These are phyloP conservation scores for Phalacrocorax pelagicus DNA, from an alignment of 2,113 vertebrate species.

Conservation along the genomic window DNA sequence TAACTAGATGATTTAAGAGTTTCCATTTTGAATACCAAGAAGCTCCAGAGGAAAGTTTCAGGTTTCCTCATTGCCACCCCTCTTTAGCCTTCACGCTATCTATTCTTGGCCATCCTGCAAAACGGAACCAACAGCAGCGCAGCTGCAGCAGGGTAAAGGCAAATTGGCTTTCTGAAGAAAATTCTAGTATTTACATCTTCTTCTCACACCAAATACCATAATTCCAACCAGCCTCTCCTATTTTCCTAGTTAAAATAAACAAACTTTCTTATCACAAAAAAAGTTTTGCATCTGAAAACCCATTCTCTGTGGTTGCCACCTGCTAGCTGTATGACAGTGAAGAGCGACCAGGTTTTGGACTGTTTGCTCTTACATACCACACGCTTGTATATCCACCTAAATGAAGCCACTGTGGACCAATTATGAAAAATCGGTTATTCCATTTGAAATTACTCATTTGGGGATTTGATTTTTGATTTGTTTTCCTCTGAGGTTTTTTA, in stretches of 20 bases:
- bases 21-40: not conserved
- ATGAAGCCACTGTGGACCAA: constrained; percentile 3
- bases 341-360: not conserved
- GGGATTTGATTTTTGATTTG: constrained; percentile 57
- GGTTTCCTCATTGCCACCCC: not conserved
- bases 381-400: not conserved
- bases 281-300: not conserved
- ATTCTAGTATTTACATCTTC: not conserved
- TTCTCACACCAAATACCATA: accelerated
- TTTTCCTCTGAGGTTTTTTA: constrained; percentile 51
- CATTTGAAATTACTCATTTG: not conserved
- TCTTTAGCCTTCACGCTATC: not conserved
- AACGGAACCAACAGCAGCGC: not conserved
- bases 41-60: not conserved
- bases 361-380: not conserved
- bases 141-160: not conserved
- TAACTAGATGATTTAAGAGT: not conserved
- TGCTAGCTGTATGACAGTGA: not conserved
- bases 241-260: not conserved
- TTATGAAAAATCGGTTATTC: constrained; percentile 26
- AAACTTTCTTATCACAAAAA: not conserved
- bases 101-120: not conserved
- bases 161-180: not conserved
- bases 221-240: not conserved
- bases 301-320: not conserved